Evolutionary conservation across 2,888 invertebrate genomes (phyloP).

Genomic region (Apotomis betuletana): DNA sequence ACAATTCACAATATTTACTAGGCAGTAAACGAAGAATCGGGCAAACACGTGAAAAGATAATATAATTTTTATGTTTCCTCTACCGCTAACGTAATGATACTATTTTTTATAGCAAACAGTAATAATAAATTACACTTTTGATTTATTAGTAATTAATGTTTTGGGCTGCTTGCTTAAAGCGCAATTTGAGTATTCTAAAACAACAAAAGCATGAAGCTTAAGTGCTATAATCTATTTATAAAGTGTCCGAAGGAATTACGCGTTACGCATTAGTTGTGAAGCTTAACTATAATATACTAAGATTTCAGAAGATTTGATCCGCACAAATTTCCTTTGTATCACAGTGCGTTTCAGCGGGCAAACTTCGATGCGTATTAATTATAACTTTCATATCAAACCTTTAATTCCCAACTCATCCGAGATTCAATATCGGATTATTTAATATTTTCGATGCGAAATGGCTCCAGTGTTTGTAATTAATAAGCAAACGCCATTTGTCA

Average conservation of each 20-base stretch:
- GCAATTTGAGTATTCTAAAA: slow-evolving; percentile 22
- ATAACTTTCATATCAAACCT: slow-evolving; percentile 20
- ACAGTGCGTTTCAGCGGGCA: not conserved
- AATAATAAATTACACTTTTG: slow-evolving; percentile 73
- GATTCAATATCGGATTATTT: slow-evolving; percentile 35
- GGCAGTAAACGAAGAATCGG: slow-evolving; percentile 62
- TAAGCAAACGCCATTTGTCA: slow-evolving; percentile 62
- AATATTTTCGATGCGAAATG: slow-evolving; percentile 41
- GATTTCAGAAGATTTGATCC: no score
- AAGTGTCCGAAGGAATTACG: not conserved
- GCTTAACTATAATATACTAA: not conserved
- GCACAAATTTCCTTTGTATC: not conserved
- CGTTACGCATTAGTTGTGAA: not conserved
- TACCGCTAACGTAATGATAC: slow-evolving; percentile 61
- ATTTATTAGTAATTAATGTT: slow-evolving; percentile 63
- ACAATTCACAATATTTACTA: slow-evolving; percentile 61
- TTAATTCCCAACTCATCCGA: slow-evolving; percentile 28
- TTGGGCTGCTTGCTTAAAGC: slow-evolving; percentile 20
- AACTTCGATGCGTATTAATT: not conserved
- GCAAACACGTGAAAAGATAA: slow-evolving; percentile 75
- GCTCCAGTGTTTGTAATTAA: slow-evolving; percentile 55
- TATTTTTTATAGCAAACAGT: slow-evolving; percentile 69
- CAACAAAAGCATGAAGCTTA: slow-evolving; percentile 25
- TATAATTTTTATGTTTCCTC: slow-evolving; percentile 79
- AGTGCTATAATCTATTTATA: slow-evolving; percentile 21